Percentiles rank a stretch among this genome's conserved stretches.
phyloP scores from a whole-genome alignment of 2,113 vertebrate genomes.

The Gymnocephalus cernua region DNA sequence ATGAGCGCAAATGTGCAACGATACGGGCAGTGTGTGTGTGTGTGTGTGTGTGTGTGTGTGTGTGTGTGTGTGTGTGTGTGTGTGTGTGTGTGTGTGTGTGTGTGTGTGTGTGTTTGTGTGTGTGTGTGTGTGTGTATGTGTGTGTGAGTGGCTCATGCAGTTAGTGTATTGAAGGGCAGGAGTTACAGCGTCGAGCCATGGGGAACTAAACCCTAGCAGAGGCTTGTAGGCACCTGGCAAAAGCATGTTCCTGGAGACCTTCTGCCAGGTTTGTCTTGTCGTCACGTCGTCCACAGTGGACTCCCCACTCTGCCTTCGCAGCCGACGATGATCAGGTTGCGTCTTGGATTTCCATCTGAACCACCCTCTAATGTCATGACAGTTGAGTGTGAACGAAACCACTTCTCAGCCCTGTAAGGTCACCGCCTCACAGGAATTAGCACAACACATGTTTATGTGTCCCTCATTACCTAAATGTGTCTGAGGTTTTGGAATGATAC shows the following conservation, averaged over 20 bases:
- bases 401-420: constrained; percentile 71
- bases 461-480: constrained; percentile 60
- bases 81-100: too few species aligned
- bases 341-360: constrained; percentile 81
- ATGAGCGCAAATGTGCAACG: constrained; percentile 25
- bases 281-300: constrained; percentile 74
- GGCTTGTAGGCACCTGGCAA: constrained; percentile 71
- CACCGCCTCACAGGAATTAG: constrained; percentile 57
- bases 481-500: constrained; percentile 52
- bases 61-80: constrained; percentile 14
- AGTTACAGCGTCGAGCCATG: constrained; percentile 22
- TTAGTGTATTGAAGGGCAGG: constrained; percentile 42
- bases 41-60: background rate
- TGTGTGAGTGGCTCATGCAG: constrained; percentile 26
- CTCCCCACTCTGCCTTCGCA: constrained; percentile 64
- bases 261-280: constrained; percentile 78
- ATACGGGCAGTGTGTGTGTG: background rate
- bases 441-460: constrained; percentile 74
- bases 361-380: constrained; percentile 72
- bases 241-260: constrained; percentile 79
- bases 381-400: constrained; percentile 63
- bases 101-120: background rate
- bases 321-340: constrained; percentile 67
- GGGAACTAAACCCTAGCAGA: constrained; percentile 71
- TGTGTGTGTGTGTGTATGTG: constrained; percentile 16